Base-by-base conservation (phyloP, 2,888 invertebrate genomes). In the Lasioglossum calceatum region DNA sequence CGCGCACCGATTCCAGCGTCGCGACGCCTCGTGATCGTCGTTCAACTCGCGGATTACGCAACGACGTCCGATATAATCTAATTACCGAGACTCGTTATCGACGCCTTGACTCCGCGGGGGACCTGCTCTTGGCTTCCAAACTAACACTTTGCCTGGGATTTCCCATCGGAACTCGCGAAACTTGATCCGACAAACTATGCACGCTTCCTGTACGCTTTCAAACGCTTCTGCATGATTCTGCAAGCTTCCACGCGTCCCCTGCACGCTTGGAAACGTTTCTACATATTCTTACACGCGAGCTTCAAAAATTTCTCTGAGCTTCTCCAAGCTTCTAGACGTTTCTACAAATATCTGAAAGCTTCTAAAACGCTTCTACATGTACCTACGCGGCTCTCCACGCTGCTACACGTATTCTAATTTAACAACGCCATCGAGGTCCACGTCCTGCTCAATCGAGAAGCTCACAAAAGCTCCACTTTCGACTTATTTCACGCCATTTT, bases 31-130 rank as follows among this genome's bases (percentile, higher is more conserved):
- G 39, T 27, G 39, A 47, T 14, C 80, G n/a, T 87, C 74, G 77
- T 67, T 12, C 47, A 67, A 78, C 75, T 87, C 78, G 72, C 76
- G 78, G 76, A 54, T 87, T 83, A 83, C 83, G 87, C 86, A 86
- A 86, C 74, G 50, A 64, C 58, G 61, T 64, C 80, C 86, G 39
- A 54, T 54, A 54, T n/a, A 86, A 87, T 84, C 87, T 84, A 84
- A 87, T 86, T 87, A 87, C 61, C 72, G 32, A 16, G 44, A 64
- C 42, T 82, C 77, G 84, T 81, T 87, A 84, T 87, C 83, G 86
- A 87, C 77, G 84, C 73, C 64, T 72, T 61, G 76, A 42, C 79
- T 70, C 71, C 67, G 32, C 36, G 19, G 8, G 3, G 1, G 32
- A 39, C 23, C 67, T 19, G 64, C 47, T 32, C 73, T 36, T 47